Evolutionary conservation across 53 echinoderm and acorn worm species (phyloP).

Genomic region (Paelopatides confundens): DNA sequence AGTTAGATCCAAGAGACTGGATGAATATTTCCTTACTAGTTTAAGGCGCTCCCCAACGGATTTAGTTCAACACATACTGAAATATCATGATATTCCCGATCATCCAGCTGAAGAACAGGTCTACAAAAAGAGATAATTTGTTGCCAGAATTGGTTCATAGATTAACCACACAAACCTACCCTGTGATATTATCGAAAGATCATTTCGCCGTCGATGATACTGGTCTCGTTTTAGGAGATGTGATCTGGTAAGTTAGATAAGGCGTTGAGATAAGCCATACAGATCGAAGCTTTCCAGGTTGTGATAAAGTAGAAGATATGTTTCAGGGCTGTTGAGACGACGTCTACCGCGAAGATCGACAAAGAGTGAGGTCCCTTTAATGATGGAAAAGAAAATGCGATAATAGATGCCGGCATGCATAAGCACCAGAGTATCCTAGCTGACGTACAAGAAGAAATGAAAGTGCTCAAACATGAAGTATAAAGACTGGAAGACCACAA

Average conservation of each 20-base stretch:
- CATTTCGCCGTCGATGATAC: constrained; percentile 11
- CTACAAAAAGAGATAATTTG: neutral
- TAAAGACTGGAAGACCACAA: neutral
- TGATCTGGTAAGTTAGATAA: neutral
- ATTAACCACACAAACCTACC: neutral
- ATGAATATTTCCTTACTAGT: neutral
- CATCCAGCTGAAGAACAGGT: constrained; percentile 5
- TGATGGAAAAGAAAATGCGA: neutral
- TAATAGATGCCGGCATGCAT: neutral
- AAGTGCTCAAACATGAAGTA: neutral
- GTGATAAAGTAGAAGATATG: neutral
- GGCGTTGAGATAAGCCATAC: neutral
- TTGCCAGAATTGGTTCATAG: constrained; percentile 8
- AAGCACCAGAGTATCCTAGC: neutral
- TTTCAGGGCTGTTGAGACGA: neutral
- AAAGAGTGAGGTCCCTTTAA: too few species aligned
- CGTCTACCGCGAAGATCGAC: neutral
- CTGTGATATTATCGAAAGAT: constrained; percentile 5
- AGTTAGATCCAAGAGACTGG: neutral
- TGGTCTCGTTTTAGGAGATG: neutral
- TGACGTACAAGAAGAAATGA: neutral
- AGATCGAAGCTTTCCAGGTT: neutral
- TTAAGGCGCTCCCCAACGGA: neutral
- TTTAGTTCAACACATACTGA: constrained; percentile 19
- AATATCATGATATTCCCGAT: too few species aligned